Percentiles rank a stretch among this genome's conserved stretches.
These are phyloP conservation scores for Platorchestia sp. DNA, from an alignment of 1,140 invertebrate species.

Conservation along the genomic window DNA sequence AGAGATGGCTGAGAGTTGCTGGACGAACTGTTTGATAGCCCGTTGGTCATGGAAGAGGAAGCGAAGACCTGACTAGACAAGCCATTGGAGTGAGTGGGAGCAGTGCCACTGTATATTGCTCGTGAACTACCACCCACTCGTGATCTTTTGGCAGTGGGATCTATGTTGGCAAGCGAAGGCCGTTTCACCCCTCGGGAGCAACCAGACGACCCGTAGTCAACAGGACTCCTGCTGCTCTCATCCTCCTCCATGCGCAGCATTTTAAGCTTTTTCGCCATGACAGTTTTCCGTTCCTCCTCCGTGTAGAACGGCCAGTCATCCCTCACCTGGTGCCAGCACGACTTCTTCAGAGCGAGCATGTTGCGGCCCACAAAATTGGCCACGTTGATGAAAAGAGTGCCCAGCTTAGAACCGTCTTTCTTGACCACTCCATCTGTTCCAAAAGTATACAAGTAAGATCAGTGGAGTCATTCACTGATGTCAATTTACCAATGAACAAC, in stretches of 20 bases:
- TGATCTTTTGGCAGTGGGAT: constrained; percentile 26
- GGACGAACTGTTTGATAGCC: background rate
- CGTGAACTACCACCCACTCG: constrained; percentile 15
- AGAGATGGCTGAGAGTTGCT: background rate
- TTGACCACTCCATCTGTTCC: background rate
- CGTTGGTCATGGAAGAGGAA: constrained; percentile 33
- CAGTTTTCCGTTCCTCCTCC: background rate
- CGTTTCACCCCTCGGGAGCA: background rate
- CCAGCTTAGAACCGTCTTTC: background rate
- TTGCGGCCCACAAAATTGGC: background rate
- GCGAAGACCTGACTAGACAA: constrained; percentile 23
- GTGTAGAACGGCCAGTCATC: constrained; percentile 45
- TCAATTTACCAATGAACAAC: background rate
- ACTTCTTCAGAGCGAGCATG: background rate
- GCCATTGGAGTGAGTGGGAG: constrained; percentile 3
- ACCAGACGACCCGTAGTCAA: background rate
- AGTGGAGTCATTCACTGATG: background rate
- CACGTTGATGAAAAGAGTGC: background rate
- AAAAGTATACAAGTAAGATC: background rate
- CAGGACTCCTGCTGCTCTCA: constrained; percentile 30
- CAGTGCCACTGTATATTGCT: constrained; percentile 36
- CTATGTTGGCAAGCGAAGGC: background rate
- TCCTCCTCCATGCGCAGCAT: constrained; percentile 27
- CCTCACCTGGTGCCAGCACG: background rate
- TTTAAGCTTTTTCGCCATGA: background rate